Base-by-base conservation (phyloP, 2,888 invertebrate species). In the Dromius quadrimaculatus region DNA sequence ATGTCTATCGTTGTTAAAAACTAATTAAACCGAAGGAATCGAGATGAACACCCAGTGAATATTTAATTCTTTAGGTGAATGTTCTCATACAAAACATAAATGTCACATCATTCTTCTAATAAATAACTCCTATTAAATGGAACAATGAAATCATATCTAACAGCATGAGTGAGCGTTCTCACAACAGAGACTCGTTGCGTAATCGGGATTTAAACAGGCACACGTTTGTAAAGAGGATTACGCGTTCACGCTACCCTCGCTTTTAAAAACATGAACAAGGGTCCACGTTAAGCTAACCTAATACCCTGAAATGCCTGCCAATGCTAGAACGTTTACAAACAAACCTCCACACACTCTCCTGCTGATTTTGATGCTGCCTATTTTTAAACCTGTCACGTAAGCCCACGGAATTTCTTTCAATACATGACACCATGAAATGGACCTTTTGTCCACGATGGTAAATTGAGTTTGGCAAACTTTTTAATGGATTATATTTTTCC, bases 201-300 rank as follows among this genome's bases (percentile, higher is more conserved):
- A 66, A 66, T 66, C 66, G 54, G 57, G 38, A 38, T 66, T 66
- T 54, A 66, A 66, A 38, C 41, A 36, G 13, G 54, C 57, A 65
- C 66, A 66, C 66, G 57, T 66, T 66, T 54, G 28, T 22, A 66
- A 66, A 66, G 66, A 54, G 66, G 66, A 66, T 66, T 66, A 66
- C 23, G 66, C 13, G 5, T 9, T 17, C 23, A 54, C 13, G 5
- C 15, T 17, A 20, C 22, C 54, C 54, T 23, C 36, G 36, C 47
- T 50, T 54, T 66, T 34, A 54, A 54, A 54, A 63, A 63, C 63
- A 63, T 45, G 43, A 45, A 66, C 66, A 66, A 66, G 66, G 54
- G 66, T 65, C 41, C 38, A 15, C 11, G 28, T 22, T 45, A 66
- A 66, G 54, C 63, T 13, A 17, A 23, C 28, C 23, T 54, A 65